Conservation (phyloP, 2,888 invertebrate species). For the Podotricha telesiphe region DNA sequence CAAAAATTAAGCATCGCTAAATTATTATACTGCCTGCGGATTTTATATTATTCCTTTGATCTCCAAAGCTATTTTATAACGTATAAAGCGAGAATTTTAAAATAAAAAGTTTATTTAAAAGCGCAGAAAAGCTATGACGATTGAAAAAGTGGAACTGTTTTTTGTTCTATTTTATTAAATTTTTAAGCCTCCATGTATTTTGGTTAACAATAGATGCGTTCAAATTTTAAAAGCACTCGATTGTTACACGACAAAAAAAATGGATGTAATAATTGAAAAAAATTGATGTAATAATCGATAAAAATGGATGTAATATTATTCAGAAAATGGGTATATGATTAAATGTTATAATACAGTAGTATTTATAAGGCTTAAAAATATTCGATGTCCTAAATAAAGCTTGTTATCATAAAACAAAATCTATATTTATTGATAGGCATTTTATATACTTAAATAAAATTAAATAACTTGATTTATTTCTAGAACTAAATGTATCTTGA, state of each 20-base stretch:
- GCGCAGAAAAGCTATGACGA: conserved; percentile 13
- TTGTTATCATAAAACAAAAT: no score
- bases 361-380: no score
- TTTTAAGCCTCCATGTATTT: conserved; percentile 7
- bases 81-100: conserved; percentile 9
- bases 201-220: conserved; percentile 11
- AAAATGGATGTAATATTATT: no score
- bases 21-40: not conserved
- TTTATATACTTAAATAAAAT: no score
- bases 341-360: no score
- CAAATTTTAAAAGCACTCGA: conserved; percentile 10
- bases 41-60: conserved; percentile 11
- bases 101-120: not conserved
- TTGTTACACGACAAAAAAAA: not conserved
- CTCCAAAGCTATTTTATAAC: conserved; percentile 16
- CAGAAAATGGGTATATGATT: no score
- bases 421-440: no score
- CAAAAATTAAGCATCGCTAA: not conserved
- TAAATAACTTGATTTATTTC: no score
- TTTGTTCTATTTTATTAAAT: conserved; percentile 15
- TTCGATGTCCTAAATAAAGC: no score
- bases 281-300: no score
- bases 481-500: no score
- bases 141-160: conserved; percentile 3
- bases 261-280: no score